These are phyloP conservation scores for Sciurus niger DNA, from an alignment of 2,113 vertebrate genomes.

Conservation along the genomic window DNA sequence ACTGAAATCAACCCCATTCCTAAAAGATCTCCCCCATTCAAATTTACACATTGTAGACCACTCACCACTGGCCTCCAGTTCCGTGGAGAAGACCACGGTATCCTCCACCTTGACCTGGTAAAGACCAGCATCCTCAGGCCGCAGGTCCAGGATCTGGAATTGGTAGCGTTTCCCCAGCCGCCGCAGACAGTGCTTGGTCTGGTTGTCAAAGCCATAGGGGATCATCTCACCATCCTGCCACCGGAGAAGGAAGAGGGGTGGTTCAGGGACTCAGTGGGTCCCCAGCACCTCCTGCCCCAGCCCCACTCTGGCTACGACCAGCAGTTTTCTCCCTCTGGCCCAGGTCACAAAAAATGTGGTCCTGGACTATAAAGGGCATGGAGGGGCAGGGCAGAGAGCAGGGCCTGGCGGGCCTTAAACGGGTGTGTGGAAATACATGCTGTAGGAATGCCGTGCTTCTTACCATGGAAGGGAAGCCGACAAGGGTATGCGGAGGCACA, in stretches of 20 bases:
- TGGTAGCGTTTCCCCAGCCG: conserved; percentile 88
- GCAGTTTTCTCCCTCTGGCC: not conserved
- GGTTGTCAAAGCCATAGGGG: conserved; percentile 80
- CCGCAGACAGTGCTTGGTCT: conserved; percentile 86
- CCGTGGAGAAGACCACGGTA: conserved; percentile 91
- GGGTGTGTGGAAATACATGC: not conserved
- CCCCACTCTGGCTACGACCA: not conserved
- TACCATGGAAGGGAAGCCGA: accelerated
- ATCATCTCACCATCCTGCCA: conserved; percentile 90
- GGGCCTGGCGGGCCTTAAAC: not conserved
- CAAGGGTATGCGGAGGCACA: not conserved
- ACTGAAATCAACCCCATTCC: accelerated
- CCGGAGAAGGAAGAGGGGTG: not conserved
- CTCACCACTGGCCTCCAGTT: conserved; percentile 89
- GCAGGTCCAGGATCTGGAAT: conserved; percentile 91
- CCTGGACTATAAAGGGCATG: accelerated
- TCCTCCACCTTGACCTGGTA: conserved; percentile 95
- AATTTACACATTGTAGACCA: not conserved
- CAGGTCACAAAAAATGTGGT: not conserved
- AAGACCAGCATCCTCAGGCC: conserved; percentile 92
- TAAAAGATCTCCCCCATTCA: not conserved
- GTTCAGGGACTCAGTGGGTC: not conserved
- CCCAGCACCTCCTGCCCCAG: not conserved
- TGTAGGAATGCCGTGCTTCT: not conserved
- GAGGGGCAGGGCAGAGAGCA: not conserved